phyloP scores from a whole-genome alignment of 30 jellyfish, hydroid and myxozoan species.

The Turritopsis rubra region DNA sequence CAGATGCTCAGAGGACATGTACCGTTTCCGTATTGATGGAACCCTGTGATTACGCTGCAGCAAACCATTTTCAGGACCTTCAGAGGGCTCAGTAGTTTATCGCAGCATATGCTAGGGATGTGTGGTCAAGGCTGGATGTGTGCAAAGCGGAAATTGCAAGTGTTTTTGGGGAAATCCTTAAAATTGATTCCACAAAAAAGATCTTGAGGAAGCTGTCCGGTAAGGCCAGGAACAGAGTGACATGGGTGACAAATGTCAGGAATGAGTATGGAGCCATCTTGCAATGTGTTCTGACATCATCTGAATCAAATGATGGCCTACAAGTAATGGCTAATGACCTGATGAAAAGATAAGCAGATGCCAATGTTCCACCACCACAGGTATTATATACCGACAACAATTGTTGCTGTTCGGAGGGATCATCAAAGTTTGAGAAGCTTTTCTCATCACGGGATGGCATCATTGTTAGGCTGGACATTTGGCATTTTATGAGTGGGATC shows the following conservation, averaged over 20 bases:
- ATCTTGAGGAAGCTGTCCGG: constrained; percentile 43
- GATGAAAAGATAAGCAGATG: constrained; percentile 22
- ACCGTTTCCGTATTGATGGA: too few species aligned
- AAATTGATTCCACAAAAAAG: constrained; percentile 55
- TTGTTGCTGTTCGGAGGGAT: constrained; percentile 41
- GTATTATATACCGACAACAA: constrained; percentile 46
- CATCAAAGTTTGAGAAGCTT: constrained; percentile 7
- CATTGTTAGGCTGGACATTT: constrained; percentile 36
- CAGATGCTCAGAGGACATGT: too few species aligned
- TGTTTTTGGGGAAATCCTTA: constrained; percentile 35
- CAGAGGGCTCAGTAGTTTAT: too few species aligned
- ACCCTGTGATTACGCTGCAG: too few species aligned
- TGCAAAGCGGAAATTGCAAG: constrained; percentile 31
- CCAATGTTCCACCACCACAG: constrained; percentile 25
- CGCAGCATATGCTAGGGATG: too few species aligned
- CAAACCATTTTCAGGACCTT: too few species aligned
- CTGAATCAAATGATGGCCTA: constrained; percentile 16
- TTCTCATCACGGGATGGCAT: constrained; percentile 21
- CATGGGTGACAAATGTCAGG: constrained; percentile 48
- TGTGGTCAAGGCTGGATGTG: constrained; percentile 33
- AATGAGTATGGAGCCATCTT: constrained; percentile 50
- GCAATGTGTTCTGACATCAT: constrained; percentile 22
- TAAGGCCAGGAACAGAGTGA: constrained; percentile 29
- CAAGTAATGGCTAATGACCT: constrained; percentile 35
- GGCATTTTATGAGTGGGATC: constrained; percentile 32